Conservation (phyloP, 2,113 vertebrate genomes). For the Dasyprocta punctata region DNA sequence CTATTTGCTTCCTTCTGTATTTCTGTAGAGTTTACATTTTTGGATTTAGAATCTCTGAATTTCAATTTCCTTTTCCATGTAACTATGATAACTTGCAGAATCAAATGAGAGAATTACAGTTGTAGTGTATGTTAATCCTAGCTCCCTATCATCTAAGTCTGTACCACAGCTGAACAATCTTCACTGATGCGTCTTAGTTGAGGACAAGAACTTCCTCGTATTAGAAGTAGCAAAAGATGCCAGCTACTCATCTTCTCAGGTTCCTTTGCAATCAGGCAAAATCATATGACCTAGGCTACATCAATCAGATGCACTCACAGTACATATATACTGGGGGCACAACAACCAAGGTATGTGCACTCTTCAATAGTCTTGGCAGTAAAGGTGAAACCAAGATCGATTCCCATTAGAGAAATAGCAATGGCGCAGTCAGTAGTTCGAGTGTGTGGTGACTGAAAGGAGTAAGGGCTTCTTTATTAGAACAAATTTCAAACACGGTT, state of each 20-base stretch:
- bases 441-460: neutral
- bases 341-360: neutral
- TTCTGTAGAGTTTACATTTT: constrained; percentile 19
- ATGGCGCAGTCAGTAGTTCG: neutral
- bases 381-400: neutral
- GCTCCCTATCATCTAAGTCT: neutral
- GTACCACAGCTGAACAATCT: neutral
- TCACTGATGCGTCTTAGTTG: neutral
- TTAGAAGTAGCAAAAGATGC: neutral
- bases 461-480: neutral
- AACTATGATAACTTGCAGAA: neutral
- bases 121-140: neutral
- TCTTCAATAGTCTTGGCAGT: neutral
- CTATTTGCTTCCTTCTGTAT: neutral
- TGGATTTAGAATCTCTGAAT: neutral
- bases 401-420: neutral
- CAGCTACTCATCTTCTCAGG: neutral
- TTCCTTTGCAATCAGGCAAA: neutral
- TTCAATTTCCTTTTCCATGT: neutral
- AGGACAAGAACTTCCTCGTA: neutral
- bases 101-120: neutral
- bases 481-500: neutral
- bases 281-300: neutral
- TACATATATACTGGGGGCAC: neutral
- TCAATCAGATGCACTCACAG: neutral